Base-by-base conservation (phyloP, 2,797 vertebrate genomes). In the Eutrigla gurnardus region DNA sequence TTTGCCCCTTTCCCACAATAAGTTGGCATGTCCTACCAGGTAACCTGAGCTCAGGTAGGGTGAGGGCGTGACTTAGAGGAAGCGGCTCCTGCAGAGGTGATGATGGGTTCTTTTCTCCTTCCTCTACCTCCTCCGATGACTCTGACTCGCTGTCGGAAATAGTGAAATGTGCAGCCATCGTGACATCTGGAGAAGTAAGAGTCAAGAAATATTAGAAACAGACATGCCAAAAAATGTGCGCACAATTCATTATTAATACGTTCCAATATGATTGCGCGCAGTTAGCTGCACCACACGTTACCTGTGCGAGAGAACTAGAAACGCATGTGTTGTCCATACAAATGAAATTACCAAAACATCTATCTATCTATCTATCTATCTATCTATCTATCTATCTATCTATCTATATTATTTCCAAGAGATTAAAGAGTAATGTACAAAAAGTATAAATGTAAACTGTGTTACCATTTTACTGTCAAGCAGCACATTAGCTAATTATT, bases 131-230 rank as follows among this genome's bases (percentile, higher is more conserved):
- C 36, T 94, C 93, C 0, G 93, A 91, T 1, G 90, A 42, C 1
- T 95, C 94, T 6, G 94, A 95, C 1, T 96, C 95, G 10, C 84
- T 91, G 91, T 93, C 94, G 42, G 94, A 95, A 73, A 95, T 90
- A 0, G 55, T 83, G 78, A 94, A 95, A 13, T 89, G 86, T 37
- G 93, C 69, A 42, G 86, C 92, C 95, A 95, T 95, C 42, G 81
- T 83, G 80, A 86, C 91, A 93, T 93, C 94, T 94, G 78, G 14
- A 49, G 39, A 50, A n/a, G 25, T 0, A 35, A 11, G 14, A 33
- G 40, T 15, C 0, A 33, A 18, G n/a, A 15, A 6, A 52, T 25
- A 35, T 65, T 17, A 15, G 4, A 35, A 1, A 36, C n/a, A n/a
- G 15, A 3, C 3, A 37, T 10, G 7, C 1, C 25, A 25, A 25